A percentile compares a stretch with the other conserved stretches of the same genome.
These are phyloP conservation scores for Brassicogethes aeneus DNA, from an alignment of 2,888 invertebrate genomes.

Conservation along the genomic window DNA sequence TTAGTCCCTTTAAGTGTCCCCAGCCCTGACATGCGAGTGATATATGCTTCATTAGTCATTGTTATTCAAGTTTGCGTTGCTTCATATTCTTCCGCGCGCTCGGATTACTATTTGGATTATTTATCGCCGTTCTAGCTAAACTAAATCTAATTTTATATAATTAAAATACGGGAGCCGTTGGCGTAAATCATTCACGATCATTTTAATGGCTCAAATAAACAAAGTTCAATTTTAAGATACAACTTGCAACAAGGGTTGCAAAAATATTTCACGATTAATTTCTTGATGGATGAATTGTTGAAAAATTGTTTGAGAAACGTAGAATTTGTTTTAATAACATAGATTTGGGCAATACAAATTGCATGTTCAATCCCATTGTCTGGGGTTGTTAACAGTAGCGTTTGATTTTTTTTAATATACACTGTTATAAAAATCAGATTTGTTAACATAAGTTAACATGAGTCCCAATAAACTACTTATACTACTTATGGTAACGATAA, in stretches of 20 bases:
- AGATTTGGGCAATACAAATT: no score
- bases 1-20: conserved; percentile 23
- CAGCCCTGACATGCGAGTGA: conserved; percentile 26
- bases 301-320: no score
- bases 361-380: no score
- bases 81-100: not conserved
- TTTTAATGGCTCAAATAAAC: not conserved
- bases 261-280: not conserved
- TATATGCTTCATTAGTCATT: conserved; percentile 35
- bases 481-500: no score
- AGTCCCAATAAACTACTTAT: no score
- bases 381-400: no score
- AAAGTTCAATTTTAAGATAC: not conserved
- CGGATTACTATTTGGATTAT: not conserved
- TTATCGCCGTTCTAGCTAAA: not conserved
- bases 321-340: no score
- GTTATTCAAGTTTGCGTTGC: conserved; percentile 19
- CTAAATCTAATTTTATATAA: conserved; percentile 1
- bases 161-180: not conserved
- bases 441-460: no score
- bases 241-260: not conserved
- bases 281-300: not conserved
- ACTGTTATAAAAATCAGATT: no score
- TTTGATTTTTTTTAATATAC: no score
- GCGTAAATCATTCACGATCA: not conserved